phyloP scores from a whole-genome alignment of 2,113 vertebrate genomes.

The Myiagra hebetior region DNA sequence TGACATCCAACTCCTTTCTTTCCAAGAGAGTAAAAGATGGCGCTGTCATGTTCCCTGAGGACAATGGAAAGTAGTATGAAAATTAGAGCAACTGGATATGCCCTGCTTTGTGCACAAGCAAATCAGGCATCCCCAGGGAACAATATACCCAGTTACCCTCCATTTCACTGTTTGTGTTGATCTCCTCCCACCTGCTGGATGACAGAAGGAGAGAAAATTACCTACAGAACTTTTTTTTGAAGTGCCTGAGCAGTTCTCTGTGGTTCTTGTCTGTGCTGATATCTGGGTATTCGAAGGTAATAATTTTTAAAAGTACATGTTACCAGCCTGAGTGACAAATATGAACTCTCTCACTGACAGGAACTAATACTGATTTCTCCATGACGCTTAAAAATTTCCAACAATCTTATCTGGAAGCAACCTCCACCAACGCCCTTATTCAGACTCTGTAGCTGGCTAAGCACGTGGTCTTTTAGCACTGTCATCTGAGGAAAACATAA shows the following conservation, averaged over 20 bases:
- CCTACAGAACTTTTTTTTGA: neutral
- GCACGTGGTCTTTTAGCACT: neutral
- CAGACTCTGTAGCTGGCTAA: neutral
- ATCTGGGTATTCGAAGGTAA: neutral
- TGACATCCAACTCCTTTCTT: neutral
- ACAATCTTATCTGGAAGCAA: neutral
- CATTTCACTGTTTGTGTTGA: neutral
- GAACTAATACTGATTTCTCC: neutral
- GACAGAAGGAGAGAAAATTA: neutral
- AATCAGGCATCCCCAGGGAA: neutral
- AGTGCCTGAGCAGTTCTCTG: neutral
- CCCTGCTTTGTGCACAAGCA: neutral
- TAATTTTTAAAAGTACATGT: neutral
- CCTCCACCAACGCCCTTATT: neutral
- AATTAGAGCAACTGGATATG: neutral
- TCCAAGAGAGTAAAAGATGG: neutral
- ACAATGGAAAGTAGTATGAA: neutral
- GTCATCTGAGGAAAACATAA: neutral
- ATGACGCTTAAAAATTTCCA: neutral
- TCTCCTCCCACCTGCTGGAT: constrained; percentile 21
- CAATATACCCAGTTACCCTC: neutral
- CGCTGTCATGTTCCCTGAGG: neutral
- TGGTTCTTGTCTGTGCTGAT: neutral
- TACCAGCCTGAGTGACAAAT: neutral
- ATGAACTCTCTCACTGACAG: neutral